Base-by-base conservation (phyloP, 2,113 vertebrate genomes). In the Colossoma macropomum region DNA sequence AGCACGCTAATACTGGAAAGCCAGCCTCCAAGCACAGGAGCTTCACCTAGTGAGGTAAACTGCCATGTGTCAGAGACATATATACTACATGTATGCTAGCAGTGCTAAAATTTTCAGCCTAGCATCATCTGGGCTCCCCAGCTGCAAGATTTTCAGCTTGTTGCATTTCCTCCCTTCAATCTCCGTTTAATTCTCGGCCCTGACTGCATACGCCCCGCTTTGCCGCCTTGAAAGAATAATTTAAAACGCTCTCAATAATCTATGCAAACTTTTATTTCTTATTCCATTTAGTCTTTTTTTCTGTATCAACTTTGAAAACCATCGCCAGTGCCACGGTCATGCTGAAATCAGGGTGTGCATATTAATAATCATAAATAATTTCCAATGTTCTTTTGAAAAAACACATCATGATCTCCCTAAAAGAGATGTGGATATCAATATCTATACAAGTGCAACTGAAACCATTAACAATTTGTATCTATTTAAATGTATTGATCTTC, bases 1-100 rank as follows among this genome's bases (percentile, higher is more conserved):
- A 59, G 25, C 12, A 45, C 16, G 41, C 25, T 60, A 70, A 77
- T 69, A 73, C 71, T 80, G 30, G 34, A 48, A 23, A 63, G n/a
- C 45, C 68, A 41, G 30, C 13, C 54, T 52, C 73, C 60, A 74
- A 41, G 32, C 15, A 23, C 54, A 74, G 17, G 50, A 74, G 62
- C 17, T 25, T 32, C 65, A 56, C 66, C 50, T 76, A 23, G 28
- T n/a, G 45, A 78, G 52, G 3, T 69, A 15, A 11, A 3, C 66
- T 69, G n/a, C n/a, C 66, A 69, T 19, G 28, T 6, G 45, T 21
- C 28, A 21, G 0, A 52, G 21, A 68, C 11, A 0, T 54, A 34
- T 30, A 68, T 77, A 30, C 11, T 45, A 62, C 28, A 10, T 45
- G 48, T 45, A 63, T 63, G 38, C 9, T 17, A 45, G 34, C 19